Conservation (phyloP, 2,113 vertebrate species). For the Lepidothrix coronata region DNA sequence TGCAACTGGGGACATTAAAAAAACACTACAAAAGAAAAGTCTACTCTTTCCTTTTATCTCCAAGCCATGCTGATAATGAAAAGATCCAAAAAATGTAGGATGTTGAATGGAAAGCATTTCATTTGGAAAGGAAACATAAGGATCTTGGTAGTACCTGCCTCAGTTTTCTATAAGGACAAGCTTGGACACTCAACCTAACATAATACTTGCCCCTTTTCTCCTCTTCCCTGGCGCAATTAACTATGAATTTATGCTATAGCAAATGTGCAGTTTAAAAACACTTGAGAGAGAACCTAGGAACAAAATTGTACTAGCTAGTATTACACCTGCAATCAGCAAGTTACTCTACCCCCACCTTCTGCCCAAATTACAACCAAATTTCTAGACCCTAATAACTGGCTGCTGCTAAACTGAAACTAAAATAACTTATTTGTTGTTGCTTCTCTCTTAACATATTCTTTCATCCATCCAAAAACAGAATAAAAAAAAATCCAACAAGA, state of each 20-base stretch:
- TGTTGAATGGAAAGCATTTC: neutral
- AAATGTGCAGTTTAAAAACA: neutral
- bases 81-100: neutral
- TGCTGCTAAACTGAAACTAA: neutral
- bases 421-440: neutral
- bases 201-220: neutral
- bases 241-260: neutral
- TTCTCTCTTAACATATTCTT: neutral
- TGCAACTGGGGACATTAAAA: neutral
- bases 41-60: neutral
- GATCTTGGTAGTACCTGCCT: neutral
- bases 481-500: neutral
- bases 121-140: neutral
- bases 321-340: neutral
- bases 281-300: neutral
- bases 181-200: neutral
- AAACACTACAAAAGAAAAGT: neutral
- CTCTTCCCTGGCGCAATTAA: neutral
- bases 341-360: neutral
- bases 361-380: neutral
- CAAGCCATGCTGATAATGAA: neutral
- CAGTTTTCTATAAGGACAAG: neutral
- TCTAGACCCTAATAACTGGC: neutral
- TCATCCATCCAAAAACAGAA: neutral
- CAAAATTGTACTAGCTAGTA: neutral